These are phyloP conservation scores for Sander lucioperca DNA, from an alignment of 2,113 vertebrate genomes.

Conservation along the genomic window DNA sequence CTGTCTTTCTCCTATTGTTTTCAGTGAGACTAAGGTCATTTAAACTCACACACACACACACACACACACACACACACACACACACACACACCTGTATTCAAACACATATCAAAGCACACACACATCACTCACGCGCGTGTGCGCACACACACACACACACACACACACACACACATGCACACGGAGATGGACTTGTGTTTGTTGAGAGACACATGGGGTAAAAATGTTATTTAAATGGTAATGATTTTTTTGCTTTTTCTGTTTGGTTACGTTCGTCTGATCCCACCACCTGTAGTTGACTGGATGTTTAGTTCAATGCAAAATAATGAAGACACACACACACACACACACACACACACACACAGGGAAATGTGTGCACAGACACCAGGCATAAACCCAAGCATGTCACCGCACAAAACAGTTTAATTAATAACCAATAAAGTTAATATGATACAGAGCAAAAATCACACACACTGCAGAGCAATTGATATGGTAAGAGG, in stretches of 20 bases:
- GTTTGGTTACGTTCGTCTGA: slow-evolving; percentile 74
- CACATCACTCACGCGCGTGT: background rate
- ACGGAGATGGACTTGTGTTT: slow-evolving; percentile 31
- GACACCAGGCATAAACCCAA: slow-evolving; percentile 23
- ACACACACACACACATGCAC: slow-evolving; percentile 24
- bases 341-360: slow-evolving; percentile 11
- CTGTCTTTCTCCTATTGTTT: slow-evolving; percentile 16
- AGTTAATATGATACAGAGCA: slow-evolving; percentile 64
- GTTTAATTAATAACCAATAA: slow-evolving; percentile 77
- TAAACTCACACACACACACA: slow-evolving; percentile 13
- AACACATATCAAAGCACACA: slow-evolving; percentile 10
- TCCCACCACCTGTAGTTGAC: slow-evolving; percentile 77
- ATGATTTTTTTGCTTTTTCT: slow-evolving; percentile 76
- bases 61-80: slow-evolving; percentile 11
- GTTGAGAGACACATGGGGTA: slow-evolving; percentile 43
- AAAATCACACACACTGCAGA: slow-evolving; percentile 56
- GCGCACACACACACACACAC: slow-evolving; percentile 19
- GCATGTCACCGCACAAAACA: slow-evolving; percentile 52
- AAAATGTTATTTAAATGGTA: slow-evolving; percentile 86
- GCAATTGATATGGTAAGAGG: slow-evolving; percentile 50
- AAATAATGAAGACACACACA: slow-evolving; percentile 50
- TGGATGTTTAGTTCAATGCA: slow-evolving; percentile 60
- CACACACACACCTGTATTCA: slow-evolving; percentile 10
- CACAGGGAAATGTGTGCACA: slow-evolving; percentile 20
- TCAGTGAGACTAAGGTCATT: slow-evolving; percentile 11